Evolutionary conservation across 2,888 invertebrate species (phyloP).

Genomic region (Acleris emargana): DNA sequence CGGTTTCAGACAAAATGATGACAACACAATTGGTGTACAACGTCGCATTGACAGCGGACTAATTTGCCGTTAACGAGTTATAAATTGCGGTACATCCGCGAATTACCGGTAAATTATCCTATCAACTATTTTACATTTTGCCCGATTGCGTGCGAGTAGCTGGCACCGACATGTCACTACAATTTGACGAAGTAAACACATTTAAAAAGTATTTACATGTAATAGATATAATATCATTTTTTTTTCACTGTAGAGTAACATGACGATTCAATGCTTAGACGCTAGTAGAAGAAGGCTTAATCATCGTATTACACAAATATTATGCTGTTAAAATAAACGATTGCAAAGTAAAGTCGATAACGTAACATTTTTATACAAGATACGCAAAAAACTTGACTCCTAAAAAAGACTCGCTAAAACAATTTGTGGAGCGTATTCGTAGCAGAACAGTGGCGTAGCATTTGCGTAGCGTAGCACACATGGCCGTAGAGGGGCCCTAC

Average conservation of each 20-base stretch:
- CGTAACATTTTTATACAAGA: too few relatives aligned
- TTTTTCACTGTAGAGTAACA: too few relatives aligned
- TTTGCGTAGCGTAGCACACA: not conserved
- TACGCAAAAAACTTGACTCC: too few relatives aligned
- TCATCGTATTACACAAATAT: too few relatives aligned
- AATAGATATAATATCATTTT: too few relatives aligned
- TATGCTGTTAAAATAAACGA: too few relatives aligned
- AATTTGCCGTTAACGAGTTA: constrained; percentile 20
- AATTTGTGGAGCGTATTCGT: not conserved
- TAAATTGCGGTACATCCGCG: constrained; percentile 32
- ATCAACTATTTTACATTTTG: constrained; percentile 17
- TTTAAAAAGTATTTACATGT: too few relatives aligned
- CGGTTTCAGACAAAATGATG: not conserved
- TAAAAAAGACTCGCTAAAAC: too few relatives aligned
- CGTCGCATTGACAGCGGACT: constrained; percentile 29
- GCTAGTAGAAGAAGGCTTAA: too few relatives aligned
- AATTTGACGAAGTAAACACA: not conserved
- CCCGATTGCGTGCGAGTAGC: not conserved
- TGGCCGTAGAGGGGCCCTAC: not conserved
- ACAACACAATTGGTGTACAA: constrained; percentile 15
- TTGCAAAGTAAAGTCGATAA: too few relatives aligned
- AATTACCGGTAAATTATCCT: constrained; percentile 27
- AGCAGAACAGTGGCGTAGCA: not conserved
- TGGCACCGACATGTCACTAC: not conserved
- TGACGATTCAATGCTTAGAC: too few relatives aligned